Percentiles rank a stretch among this genome's conserved stretches.
Conservation (phyloP, 2,888 invertebrate genomes). For the Cacoxenus indagator region DNA sequence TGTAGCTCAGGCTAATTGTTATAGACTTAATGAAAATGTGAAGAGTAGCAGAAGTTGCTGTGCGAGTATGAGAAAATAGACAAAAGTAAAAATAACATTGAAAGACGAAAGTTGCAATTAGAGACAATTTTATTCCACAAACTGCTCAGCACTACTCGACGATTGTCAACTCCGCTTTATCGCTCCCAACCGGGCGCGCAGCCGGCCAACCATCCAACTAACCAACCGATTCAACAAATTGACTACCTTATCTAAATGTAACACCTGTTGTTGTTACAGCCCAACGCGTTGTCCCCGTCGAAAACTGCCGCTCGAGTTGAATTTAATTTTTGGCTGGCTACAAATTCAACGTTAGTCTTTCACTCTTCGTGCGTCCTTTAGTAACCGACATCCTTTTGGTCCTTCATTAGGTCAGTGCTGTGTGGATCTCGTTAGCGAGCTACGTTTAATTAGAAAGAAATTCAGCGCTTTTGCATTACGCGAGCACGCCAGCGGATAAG, state of each 20-base stretch:
- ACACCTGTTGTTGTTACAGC: conserved; percentile 7
- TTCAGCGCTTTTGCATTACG: conserved; percentile 3
- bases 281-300: neutral
- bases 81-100: conserved; percentile 38
- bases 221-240: neutral
- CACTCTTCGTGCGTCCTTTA: too few relatives aligned
- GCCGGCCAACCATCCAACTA: neutral
- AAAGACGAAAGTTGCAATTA: conserved; percentile 60
- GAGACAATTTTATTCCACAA: conserved; percentile 27
- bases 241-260: conserved; percentile 8
- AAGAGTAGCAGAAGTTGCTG: conserved; percentile 45
- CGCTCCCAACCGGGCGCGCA: neutral
- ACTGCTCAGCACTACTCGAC: neutral
- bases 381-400: too few relatives aligned
- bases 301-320: conserved; percentile 1
- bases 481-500: neutral
- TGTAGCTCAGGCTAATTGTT: conserved; percentile 47
- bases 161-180: neutral
- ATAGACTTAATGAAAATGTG: conserved; percentile 52
- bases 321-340: neutral
- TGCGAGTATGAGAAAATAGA: conserved; percentile 43
- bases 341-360: neutral
- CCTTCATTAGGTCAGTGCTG: neutral
- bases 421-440: neutral
- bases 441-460: conserved; percentile 17